phyloP scores from a whole-genome alignment of 2,797 vertebrate species.

The Liasis olivaceus region DNA sequence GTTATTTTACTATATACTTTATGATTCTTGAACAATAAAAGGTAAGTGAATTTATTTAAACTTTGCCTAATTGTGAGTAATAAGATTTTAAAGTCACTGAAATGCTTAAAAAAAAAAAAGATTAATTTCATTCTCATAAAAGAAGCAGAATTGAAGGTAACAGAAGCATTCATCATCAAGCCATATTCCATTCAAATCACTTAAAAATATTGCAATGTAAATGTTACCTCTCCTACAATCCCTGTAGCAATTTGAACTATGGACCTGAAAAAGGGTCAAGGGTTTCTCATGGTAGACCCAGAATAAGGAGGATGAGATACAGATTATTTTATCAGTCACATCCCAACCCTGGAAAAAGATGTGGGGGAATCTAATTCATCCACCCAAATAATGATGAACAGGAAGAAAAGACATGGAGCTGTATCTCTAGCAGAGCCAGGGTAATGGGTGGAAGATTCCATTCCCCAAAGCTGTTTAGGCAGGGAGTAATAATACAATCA shows the following conservation, averaged over 20 bases:
- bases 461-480: too few relatives aligned
- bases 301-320: too few relatives aligned
- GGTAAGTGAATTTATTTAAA: slow-evolving; percentile 11
- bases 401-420: too few relatives aligned
- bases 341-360: too few relatives aligned
- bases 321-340: too few relatives aligned
- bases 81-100: slow-evolving; percentile 34
- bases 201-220: background rate
- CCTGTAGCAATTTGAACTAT: background rate
- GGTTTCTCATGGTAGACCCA: too few relatives aligned
- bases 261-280: too few relatives aligned
- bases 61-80: background rate
- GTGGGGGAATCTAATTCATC: too few relatives aligned
- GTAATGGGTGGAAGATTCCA: too few relatives aligned
- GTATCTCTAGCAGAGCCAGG: too few relatives aligned
- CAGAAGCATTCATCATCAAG: background rate
- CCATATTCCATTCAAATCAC: background rate
- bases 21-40: background rate
- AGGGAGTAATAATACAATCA: too few relatives aligned
- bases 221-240: background rate
- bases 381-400: too few relatives aligned
- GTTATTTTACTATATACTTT: background rate
- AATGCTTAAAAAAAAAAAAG: slow-evolving; percentile 22
- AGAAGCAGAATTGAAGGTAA: background rate
- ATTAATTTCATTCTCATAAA: slow-evolving; percentile 39